Percentiles rank a stretch among this genome's conserved stretches.
phyloP scores from a whole-genome alignment of 1,140 invertebrate genomes.

The Apis florea region DNA sequence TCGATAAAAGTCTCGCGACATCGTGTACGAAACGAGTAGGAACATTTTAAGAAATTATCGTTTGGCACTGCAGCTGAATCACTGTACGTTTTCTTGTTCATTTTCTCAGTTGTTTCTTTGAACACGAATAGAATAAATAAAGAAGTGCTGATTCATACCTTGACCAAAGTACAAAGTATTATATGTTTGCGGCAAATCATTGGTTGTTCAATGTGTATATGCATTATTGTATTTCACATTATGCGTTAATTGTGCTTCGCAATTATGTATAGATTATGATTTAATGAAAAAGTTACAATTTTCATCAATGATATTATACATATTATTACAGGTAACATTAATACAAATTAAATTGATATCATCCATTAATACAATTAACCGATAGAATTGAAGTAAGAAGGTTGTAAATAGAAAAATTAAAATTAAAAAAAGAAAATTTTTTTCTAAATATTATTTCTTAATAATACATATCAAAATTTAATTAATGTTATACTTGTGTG shows the following conservation, averaged over 20 bases:
- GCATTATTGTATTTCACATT: neutral
- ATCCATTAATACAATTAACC: too few species aligned
- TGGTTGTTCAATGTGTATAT: neutral
- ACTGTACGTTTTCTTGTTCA: neutral
- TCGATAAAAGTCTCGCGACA: neutral
- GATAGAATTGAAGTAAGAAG: too few species aligned
- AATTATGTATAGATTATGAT: neutral
- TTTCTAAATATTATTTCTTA: too few species aligned
- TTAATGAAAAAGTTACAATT: neutral
- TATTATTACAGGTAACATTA: neutral
- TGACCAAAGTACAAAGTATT: neutral
- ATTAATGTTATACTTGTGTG: too few species aligned
- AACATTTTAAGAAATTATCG: conserved; percentile 36
- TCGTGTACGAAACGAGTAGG: conserved; percentile 22
- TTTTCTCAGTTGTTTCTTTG: neutral
- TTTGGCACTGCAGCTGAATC: conserved; percentile 27
- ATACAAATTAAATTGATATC: neutral
- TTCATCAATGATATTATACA: neutral
- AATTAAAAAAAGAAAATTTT: neutral
- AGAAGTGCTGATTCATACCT: conserved; percentile 17
- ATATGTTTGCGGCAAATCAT: neutral
- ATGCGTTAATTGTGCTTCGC: neutral
- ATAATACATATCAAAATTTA: too few species aligned
- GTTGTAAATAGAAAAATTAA: too few species aligned
- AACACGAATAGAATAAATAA: neutral